Percentiles rank a stretch among this genome's conserved stretches.
phyloP scores from a whole-genome alignment of 2,797 vertebrate genomes.

The Prunella strophiata region DNA sequence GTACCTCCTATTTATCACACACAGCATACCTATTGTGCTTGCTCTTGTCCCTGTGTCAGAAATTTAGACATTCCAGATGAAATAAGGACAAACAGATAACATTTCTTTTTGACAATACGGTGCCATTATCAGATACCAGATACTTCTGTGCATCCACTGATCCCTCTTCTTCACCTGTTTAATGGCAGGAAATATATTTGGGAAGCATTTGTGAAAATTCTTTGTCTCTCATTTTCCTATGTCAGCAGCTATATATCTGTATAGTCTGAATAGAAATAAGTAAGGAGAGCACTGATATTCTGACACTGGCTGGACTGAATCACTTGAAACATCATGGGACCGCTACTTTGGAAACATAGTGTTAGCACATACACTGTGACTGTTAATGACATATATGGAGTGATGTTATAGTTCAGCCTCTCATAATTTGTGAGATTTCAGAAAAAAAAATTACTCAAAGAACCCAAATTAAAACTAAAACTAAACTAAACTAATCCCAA shows the following conservation, averaged over 20 bases:
- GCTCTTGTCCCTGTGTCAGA: background rate
- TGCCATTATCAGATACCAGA: background rate
- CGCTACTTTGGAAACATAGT: background rate
- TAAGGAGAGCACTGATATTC: background rate
- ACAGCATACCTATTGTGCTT: fast-evolving
- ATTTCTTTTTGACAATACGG: background rate
- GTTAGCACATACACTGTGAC: background rate
- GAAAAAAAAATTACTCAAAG: background rate
- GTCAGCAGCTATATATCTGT: background rate
- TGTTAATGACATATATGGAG: fast-evolving
- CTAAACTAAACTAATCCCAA: background rate
- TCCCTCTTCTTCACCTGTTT: background rate
- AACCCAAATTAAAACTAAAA: background rate
- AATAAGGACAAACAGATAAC: background rate
- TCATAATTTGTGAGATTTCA: background rate
- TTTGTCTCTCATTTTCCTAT: background rate
- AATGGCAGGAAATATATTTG: background rate
- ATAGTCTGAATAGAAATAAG: background rate
- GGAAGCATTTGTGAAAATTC: background rate
- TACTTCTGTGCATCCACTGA: background rate
- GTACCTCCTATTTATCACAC: background rate
- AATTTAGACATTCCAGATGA: background rate
- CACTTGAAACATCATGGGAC: background rate
- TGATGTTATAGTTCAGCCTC: background rate
- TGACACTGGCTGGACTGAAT: background rate